Base-by-base conservation (phyloP, 2,888 invertebrate species). In the Drosophila robusta region DNA sequence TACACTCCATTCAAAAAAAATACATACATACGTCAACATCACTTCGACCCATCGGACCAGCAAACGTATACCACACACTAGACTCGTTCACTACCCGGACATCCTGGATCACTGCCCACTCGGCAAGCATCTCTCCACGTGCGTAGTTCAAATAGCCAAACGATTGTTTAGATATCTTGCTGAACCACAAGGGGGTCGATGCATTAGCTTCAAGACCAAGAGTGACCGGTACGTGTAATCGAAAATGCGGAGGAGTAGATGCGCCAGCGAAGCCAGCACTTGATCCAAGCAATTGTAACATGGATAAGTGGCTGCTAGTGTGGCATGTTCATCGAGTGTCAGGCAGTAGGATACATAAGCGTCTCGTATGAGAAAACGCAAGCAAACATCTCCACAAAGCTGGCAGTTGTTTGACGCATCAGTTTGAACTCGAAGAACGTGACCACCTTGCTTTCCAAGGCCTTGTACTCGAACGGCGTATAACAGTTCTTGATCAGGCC, bases 371-470 rank as follows among this genome's bases (percentile, higher is more conserved):
- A 94, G 66, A 26, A 93, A 90, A 54, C 89, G 65, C 92, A 91
- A n/a, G 93, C 90, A 77, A 93, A 94, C 78, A 93, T 94, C 76
- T 94, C 94, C 0, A 93, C 91, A 90, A 95, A 95, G 80, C 94
- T 94, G 1, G 94, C 94, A 0, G 93, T 93, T 2, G 95, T 95
- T 2, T 95, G 95, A 42, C 93, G 91, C 50, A 94, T 91, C 5
- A 95, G 84, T 70, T 93, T 92, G 92, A 94, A 95, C 22, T 94
- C 86, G 65, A 94, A 93, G 66, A 93, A 93, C 32, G 90, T 90
- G 32, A 95, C 88, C 22, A 95, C 90, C 39, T 93, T 92, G 7
- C 93, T 87, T 90, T 95, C 95, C 74, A 94, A 91, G 14, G 88
- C 78, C 70, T 92, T 93, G 75, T 93, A 94, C 52, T 94, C 93